Evolutionary conservation across 2,888 invertebrate species (phyloP).

Genomic region (Ectobius pallidus): DNA sequence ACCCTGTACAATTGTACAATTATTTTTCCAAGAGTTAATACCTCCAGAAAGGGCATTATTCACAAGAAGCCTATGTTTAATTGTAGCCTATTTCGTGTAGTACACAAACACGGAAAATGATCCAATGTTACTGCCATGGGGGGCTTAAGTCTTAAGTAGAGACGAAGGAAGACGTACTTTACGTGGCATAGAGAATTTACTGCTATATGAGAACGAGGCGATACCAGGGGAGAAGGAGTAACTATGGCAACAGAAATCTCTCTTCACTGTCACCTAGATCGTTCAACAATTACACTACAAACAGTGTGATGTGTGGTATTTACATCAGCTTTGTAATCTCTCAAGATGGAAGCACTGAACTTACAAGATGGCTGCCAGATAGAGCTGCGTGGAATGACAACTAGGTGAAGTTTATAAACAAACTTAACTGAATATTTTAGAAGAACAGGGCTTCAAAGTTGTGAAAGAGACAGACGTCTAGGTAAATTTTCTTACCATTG

Average conservation of each 20-base stretch:
- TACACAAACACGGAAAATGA: too few species aligned
- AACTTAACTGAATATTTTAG: too few species aligned
- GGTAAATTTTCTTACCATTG: too few species aligned
- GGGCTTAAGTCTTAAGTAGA: not conserved
- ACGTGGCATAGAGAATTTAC: conserved; percentile 5
- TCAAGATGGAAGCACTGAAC: not conserved
- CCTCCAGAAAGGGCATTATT: too few species aligned
- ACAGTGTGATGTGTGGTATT: not conserved
- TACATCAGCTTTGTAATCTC: not conserved
- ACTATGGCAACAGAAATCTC: not conserved
- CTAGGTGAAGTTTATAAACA: too few species aligned
- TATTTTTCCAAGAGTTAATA: too few species aligned
- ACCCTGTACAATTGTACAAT: too few species aligned
- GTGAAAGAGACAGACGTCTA: too few species aligned
- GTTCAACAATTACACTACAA: conserved; percentile 1
- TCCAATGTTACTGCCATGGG: not conserved
- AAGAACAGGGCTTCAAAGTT: too few species aligned
- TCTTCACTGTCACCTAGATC: not conserved
- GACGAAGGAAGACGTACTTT: not conserved
- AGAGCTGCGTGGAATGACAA: too few species aligned
- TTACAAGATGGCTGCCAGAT: not conserved
- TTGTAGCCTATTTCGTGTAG: too few species aligned
- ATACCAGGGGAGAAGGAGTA: not conserved
- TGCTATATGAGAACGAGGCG: not conserved
- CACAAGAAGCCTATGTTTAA: too few species aligned